phyloP scores from a whole-genome alignment of 2,113 vertebrate genomes.

The Hyperopisus bebe region DNA sequence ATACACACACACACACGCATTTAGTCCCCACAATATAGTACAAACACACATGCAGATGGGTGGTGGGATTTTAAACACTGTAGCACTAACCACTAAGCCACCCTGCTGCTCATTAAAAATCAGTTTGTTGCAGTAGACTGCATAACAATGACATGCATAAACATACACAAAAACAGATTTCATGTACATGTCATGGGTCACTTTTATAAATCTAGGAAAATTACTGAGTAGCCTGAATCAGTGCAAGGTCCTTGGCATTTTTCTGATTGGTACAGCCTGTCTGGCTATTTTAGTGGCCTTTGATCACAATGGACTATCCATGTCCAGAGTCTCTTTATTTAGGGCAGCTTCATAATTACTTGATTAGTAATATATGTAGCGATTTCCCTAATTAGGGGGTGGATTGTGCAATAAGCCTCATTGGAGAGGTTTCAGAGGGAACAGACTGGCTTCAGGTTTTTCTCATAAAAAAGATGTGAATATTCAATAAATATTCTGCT shows the following conservation, averaged over 20 bases:
- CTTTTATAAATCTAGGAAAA: neutral
- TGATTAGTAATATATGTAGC: conserved; percentile 5
- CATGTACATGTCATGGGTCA: neutral
- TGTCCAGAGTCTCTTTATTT: conserved; percentile 13
- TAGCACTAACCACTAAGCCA: neutral
- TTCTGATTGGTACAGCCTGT: neutral
- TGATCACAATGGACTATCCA: neutral
- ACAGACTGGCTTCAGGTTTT: neutral
- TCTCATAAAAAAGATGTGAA: neutral
- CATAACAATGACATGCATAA: neutral
- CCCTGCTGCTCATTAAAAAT: neutral
- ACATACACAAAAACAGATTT: neutral
- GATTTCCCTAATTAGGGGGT: neutral
- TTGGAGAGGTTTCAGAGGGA: neutral
- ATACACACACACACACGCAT: neutral
- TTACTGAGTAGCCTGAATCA: neutral
- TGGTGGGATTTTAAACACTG: neutral
- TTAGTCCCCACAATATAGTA: neutral
- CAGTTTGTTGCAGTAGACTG: neutral
- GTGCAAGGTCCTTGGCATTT: neutral
- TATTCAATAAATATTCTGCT: neutral
- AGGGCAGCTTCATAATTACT: conserved; percentile 22
- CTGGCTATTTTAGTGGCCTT: neutral
- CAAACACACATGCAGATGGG: neutral
- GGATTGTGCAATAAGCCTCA: neutral